phyloP scores from a whole-genome alignment of 2,888 invertebrate genomes.

The Eucera pruinosa region DNA sequence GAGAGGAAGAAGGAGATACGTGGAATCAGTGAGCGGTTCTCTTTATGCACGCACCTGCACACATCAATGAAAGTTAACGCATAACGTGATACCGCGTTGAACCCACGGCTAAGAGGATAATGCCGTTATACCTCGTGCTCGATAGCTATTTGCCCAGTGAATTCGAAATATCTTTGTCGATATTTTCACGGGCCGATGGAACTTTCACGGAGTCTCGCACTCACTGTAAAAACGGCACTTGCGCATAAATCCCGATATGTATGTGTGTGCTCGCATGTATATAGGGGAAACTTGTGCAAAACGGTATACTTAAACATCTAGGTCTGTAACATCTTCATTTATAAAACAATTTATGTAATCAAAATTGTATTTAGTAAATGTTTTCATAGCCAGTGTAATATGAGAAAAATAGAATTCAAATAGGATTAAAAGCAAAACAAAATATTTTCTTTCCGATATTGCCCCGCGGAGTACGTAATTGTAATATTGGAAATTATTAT shows the following conservation, averaged over 20 bases:
- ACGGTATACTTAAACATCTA: too few relatives aligned
- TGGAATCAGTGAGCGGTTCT: constrained; percentile 43
- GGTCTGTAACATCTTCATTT: too few relatives aligned
- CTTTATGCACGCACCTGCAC: constrained; percentile 68
- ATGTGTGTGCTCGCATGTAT: not conserved
- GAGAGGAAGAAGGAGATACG: not conserved
- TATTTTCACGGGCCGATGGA: constrained; percentile 64
- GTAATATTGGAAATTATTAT: too few relatives aligned
- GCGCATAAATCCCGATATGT: constrained; percentile 56
- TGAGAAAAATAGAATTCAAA: too few relatives aligned
- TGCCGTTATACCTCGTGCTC: constrained; percentile 61
- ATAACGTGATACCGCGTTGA: constrained; percentile 59
- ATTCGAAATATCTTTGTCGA: constrained; percentile 72
- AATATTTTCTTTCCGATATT: too few relatives aligned
- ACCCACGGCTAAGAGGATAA: constrained; percentile 67
- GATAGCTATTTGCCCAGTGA: constrained; percentile 68
- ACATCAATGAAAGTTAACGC: constrained; percentile 69
- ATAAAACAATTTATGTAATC: too few relatives aligned
- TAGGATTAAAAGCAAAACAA: too few relatives aligned
- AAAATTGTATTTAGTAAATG: too few relatives aligned
- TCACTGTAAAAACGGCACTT: constrained; percentile 39
- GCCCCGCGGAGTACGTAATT: too few relatives aligned
- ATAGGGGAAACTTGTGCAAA: too few relatives aligned
- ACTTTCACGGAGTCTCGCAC: constrained; percentile 62
- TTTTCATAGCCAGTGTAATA: too few relatives aligned